A percentile compares a stretch with the other conserved stretches of the same genome.
Conservation (phyloP, 2,888 invertebrate species). For the Orthonevra nobilis region DNA sequence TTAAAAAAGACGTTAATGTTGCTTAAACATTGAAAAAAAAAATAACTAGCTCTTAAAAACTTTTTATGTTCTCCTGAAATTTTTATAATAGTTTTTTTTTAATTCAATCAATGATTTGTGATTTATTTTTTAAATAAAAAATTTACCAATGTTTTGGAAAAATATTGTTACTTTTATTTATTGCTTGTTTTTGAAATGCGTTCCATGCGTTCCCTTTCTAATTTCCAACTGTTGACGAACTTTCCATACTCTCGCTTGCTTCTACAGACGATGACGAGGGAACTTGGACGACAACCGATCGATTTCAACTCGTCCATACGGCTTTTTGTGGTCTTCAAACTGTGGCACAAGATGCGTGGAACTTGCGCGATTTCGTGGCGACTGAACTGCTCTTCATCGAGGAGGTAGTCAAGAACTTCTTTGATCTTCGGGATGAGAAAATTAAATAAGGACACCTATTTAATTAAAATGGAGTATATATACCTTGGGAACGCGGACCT, state of each 20-base stretch:
- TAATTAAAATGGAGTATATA: neutral
- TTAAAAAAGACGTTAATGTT: constrained; percentile 83
- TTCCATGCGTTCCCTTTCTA: constrained; percentile 20
- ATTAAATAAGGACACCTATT: neutral
- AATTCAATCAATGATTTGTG: constrained; percentile 49
- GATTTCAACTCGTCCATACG: constrained; percentile 81
- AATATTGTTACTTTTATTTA: constrained; percentile 1
- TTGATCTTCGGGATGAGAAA: constrained; percentile 81
- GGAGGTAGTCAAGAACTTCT: constrained; percentile 82
- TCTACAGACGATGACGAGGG: constrained; percentile 82
- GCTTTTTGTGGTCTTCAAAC: constrained; percentile 82
- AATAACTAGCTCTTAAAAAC: too few relatives aligned
- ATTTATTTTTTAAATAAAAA: constrained; percentile 58
- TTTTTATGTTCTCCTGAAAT: neutral
- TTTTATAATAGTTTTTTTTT: constrained; percentile 32
- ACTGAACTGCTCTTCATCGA: constrained; percentile 81
- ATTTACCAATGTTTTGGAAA: constrained; percentile 15
- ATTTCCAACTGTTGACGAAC: constrained; percentile 79
- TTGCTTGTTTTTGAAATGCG: neutral
- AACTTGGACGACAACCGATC: constrained; percentile 80
- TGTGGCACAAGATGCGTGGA: constrained; percentile 82
- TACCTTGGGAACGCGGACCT: constrained; percentile 83
- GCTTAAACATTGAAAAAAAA: constrained; percentile 69
- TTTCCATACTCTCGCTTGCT: constrained; percentile 82
- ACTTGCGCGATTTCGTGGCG: constrained; percentile 82